Base-by-base conservation (phyloP, 2,113 vertebrate genomes). In the Genyomyrus donnyi region DNA sequence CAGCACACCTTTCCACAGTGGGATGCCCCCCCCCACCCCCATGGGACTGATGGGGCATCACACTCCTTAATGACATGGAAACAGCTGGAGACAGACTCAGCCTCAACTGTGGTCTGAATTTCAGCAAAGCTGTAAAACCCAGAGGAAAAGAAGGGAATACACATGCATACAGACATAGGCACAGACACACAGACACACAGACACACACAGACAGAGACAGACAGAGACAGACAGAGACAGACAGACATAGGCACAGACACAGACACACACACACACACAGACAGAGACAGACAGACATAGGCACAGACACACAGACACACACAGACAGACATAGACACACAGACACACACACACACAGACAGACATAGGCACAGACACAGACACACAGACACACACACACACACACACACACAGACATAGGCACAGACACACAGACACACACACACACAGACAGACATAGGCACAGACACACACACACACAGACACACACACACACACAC, bases 61-160 rank as follows among this genome's bases (percentile, higher is more conserved):
- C 53, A 85, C 88, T 31, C 35, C 53, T 84, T 80, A 88, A 88
- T 35, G 66, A 87, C 90, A 53, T 19, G 53, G 77, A 86, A 90
- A 91, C 89, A 88, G 90, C 90, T 92, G 90, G 89, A 89, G 89
- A 91, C 91, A 88, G 50, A 31, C 19, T 89, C 53, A 50, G 39
- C 45, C 39, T 48, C 91, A 91, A 89, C 31, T 85, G 50, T 21
- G 49, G 31, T 66, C 15, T 50, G 27, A 31, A 45, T 83, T 70
- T 77, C 85, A 87, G 85, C 85, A 53, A 39, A 19, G 80, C 80
- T 85, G 45, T 48, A 48, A 85, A 85, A 46, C 24, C 83, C 83
- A 46, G 83, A 85, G 83, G 42, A 21, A 24, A 48, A 85, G 45
- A 11, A n/a, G n/a, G 35, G 3, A 13, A 84, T 3, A 86, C 45